Percentiles rank a stretch among this genome's conserved stretches.
These are phyloP conservation scores for Mimas tiliae DNA, from an alignment of 2,888 invertebrate species.

Conservation along the genomic window DNA sequence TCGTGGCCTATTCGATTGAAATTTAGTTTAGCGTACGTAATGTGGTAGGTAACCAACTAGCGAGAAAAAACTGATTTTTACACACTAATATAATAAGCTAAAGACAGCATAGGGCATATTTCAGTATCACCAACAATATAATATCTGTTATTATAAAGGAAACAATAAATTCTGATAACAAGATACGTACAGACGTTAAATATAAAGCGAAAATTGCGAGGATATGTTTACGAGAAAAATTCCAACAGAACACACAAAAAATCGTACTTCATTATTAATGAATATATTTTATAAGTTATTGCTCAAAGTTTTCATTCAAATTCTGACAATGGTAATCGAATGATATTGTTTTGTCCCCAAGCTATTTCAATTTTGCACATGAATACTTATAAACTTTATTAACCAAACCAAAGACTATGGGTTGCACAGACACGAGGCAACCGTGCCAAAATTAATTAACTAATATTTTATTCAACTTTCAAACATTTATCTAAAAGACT, in stretches of 20 bases:
- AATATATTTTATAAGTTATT: slow-evolving; percentile 20
- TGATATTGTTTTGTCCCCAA: not conserved
- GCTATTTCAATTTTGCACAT: not conserved
- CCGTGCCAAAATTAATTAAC: slow-evolving; percentile 48
- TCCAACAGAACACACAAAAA: slow-evolving; percentile 16
- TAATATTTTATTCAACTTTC: slow-evolving; percentile 47
- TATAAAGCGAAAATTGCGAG: slow-evolving; percentile 23
- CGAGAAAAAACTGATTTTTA: not conserved
- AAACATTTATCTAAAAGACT: slow-evolving; percentile 71
- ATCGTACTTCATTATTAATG: not conserved
- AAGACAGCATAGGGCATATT: not conserved
- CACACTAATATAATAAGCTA: not conserved
- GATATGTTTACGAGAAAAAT: slow-evolving; percentile 23
- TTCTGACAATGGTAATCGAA: slow-evolving; percentile 25
- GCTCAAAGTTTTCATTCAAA: slow-evolving; percentile 25
- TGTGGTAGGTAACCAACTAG: no score
- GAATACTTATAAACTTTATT: not conserved
- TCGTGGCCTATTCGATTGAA: not conserved
- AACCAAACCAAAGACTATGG: no score
- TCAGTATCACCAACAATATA: not conserved
- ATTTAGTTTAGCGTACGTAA: not conserved
- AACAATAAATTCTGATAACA: slow-evolving; percentile 1
- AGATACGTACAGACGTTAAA: slow-evolving; percentile 4
- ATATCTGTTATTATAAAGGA: not conserved
- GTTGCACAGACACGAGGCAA: slow-evolving; percentile 40